phyloP scores from a whole-genome alignment of 2,797 vertebrate species.

The Rhinogobio ventralis region DNA sequence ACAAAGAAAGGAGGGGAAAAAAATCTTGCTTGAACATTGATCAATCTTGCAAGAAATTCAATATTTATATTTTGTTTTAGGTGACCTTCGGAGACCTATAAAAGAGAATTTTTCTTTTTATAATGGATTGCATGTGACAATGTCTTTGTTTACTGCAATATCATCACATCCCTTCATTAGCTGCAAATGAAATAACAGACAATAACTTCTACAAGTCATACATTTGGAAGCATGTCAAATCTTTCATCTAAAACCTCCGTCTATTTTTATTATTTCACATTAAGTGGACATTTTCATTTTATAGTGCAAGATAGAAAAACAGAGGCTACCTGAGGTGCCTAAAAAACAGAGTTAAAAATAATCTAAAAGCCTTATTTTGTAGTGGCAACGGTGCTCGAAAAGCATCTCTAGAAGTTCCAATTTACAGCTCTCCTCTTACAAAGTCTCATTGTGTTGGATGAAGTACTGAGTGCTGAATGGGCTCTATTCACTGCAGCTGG shows the following conservation, averaged over 20 bases:
- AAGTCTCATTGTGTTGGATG: constrained; percentile 61
- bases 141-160: neutral
- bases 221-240: neutral
- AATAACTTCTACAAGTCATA: neutral
- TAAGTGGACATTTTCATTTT: neutral
- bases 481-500: constrained; percentile 56
- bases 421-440: constrained; percentile 57
- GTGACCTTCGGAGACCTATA: neutral
- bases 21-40: constrained; percentile 2
- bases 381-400: constrained; percentile 28
- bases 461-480: constrained; percentile 58
- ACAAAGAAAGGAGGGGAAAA: constrained; percentile 1
- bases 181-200: neutral
- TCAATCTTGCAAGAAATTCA: constrained; percentile 12
- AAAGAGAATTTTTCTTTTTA: neutral
- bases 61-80: constrained; percentile 9
- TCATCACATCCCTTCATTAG: neutral
- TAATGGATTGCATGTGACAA: neutral
- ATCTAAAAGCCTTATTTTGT: constrained; percentile 42
- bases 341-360: neutral
- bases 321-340: neutral
- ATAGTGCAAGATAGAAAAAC: neutral
- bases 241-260: neutral
- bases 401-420: constrained; percentile 37
- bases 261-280: neutral